Conservation (phyloP, 2,797 vertebrate species). For the Arrhamphus sclerolepis region DNA sequence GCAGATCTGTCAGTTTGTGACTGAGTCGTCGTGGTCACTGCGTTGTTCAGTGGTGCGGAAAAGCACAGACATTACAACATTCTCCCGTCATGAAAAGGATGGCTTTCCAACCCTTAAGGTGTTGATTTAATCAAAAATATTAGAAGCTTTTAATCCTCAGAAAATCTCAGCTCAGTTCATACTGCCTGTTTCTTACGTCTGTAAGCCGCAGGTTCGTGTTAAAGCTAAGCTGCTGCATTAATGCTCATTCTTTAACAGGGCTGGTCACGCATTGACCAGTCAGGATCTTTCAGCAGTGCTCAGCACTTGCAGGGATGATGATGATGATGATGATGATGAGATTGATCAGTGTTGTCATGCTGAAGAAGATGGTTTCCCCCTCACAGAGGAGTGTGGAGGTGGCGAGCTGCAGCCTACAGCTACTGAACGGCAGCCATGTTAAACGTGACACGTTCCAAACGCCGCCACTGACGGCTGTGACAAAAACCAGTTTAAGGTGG, state of each 20-base stretch:
- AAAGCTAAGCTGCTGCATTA: slow-evolving; percentile 12
- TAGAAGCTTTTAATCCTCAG: slow-evolving; percentile 28
- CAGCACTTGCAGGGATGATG: slow-evolving; percentile 20
- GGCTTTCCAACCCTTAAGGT: slow-evolving; percentile 20
- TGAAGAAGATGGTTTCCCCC: slow-evolving; percentile 53
- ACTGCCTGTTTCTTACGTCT: too few species aligned
- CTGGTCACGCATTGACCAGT: slow-evolving; percentile 51
- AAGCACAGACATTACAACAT: slow-evolving; percentile 54
- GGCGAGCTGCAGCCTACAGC: slow-evolving; percentile 58
- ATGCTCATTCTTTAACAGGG: slow-evolving; percentile 15
- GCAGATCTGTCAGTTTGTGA: slow-evolving; percentile 44
- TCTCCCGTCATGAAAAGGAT: slow-evolving; percentile 28
- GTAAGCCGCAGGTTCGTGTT: slow-evolving; percentile 13
- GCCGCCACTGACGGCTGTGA: slow-evolving; percentile 57
- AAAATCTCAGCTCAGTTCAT: slow-evolving; percentile 7
- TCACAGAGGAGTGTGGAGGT: slow-evolving; percentile 52
- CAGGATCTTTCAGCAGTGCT: slow-evolving; percentile 38
- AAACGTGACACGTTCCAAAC: slow-evolving; percentile 60
- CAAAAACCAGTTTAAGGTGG: slow-evolving; percentile 53
- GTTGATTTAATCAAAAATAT: slow-evolving; percentile 37
- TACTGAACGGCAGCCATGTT: slow-evolving; percentile 59
- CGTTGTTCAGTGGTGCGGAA: slow-evolving; percentile 42
- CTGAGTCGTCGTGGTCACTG: slow-evolving; percentile 41
- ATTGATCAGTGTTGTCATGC: slow-evolving; percentile 64
- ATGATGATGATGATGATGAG: slow-evolving; percentile 53